Base-by-base conservation (phyloP, 1,140 invertebrate species). In the Chrysomallon squamiferum region DNA sequence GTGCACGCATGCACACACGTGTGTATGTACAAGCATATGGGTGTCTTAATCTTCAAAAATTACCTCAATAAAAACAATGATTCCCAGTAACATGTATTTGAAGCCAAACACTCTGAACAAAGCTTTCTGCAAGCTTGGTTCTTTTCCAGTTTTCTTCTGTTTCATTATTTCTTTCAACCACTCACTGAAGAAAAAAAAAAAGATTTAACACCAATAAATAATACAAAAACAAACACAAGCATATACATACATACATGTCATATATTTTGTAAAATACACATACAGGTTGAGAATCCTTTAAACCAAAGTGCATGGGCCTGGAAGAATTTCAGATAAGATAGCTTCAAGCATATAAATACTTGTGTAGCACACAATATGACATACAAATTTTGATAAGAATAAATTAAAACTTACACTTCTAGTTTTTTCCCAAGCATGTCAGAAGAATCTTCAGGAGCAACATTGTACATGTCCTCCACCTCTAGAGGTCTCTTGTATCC, bases 141-240 rank as follows among this genome's bases (percentile, higher is more conserved):
- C 72, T 15, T 65, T 64, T 33, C 47, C 58, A 18, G 57, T 64
- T 18, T 49, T 38, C 58, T 77, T 72, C 7, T 41, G 25, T 58
- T 78, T 81, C 20, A 72, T 64, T 7, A 84, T 1, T 75, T 87
- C 85, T 69, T 85, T 80, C 27, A 74, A 60, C 86, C 86, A 87
- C 68, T 81, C 75, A 45, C 78, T 82, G 68, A 30, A 73, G 69
- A 66, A 59, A 32, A 60, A 57, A 62, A 32, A 64, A 58, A 29
- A 47, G 15, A 15, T 29, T 30, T 25, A n/a, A 41, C 33, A n/a
- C 15, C 5, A 32, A 20, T 20, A 49, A 59, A 9, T n/a, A 22
- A 20, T 22, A 29, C 25, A 22, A 29, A 29, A 13, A 43, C 15
- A 6, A 22, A 18, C 27, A 33, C n/a, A 57, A n/a, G 27, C 4